phyloP scores from a whole-genome alignment of 2,797 vertebrate species.

The Paramormyrops hopkinsi region DNA sequence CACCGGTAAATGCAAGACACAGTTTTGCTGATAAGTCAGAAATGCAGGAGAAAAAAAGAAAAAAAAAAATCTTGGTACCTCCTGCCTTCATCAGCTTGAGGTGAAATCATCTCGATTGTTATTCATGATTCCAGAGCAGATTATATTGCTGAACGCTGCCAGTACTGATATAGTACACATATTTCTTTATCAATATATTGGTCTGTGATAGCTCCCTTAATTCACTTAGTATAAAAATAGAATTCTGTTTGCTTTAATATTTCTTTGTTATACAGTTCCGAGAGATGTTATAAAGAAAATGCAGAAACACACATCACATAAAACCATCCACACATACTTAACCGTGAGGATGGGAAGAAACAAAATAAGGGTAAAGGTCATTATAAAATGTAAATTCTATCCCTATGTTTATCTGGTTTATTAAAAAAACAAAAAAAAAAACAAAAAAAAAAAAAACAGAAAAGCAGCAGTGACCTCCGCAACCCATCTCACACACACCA shows the following conservation, averaged over 20 bases:
- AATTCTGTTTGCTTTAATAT: slow-evolving; percentile 5
- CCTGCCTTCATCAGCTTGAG: not conserved
- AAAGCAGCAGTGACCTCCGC: not conserved
- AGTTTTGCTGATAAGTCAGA: not conserved
- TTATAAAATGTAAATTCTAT: slow-evolving; percentile 6
- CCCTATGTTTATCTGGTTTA: not conserved
- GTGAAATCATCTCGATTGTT: not conserved
- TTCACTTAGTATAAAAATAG: slow-evolving; percentile 23
- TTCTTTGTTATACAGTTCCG: not conserved
- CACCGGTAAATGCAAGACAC: not conserved
- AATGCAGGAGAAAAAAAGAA: not conserved
- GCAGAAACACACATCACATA: not conserved
- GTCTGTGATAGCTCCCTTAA: slow-evolving; percentile 8
- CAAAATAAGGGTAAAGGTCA: not conserved
- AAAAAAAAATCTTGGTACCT: not conserved
- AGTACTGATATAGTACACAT: not conserved
- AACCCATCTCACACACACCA: not conserved
- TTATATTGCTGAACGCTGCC: not conserved
- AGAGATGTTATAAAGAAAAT: slow-evolving; percentile 10
- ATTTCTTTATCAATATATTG: slow-evolving; percentile 3
- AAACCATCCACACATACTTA: not conserved
- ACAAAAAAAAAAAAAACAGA: not conserved
- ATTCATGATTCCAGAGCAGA: slow-evolving; percentile 5
- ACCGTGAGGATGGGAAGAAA: not conserved
- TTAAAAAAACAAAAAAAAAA: not conserved